A percentile compares a stretch with the other conserved stretches of the same genome.
phyloP scores from a whole-genome alignment of 2,888 invertebrate genomes.

The Pristionchus entomophagus region DNA sequence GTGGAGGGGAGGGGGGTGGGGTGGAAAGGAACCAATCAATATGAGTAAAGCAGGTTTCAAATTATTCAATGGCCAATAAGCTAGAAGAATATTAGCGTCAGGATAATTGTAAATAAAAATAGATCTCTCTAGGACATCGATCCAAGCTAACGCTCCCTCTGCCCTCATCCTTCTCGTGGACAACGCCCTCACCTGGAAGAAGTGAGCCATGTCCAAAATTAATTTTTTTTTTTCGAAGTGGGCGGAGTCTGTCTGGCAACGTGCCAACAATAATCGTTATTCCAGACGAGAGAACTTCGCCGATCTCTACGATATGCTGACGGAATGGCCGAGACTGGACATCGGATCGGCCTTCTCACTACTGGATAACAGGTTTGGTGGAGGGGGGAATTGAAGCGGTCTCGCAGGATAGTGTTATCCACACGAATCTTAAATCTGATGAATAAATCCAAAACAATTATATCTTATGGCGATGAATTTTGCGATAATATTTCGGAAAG shows the following conservation, averaged over 20 bases:
- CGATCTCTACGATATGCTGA: slow-evolving; percentile 42
- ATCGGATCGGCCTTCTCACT: slow-evolving; percentile 59
- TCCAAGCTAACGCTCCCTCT: neutral
- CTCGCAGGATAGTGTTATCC: neutral
- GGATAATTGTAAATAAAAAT: neutral
- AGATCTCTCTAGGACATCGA: neutral
- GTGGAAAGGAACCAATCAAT: neutral
- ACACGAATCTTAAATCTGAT: neutral
- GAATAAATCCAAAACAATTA: no score
- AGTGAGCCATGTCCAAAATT: neutral
- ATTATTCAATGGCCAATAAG: neutral
- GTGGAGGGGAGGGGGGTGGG: neutral
- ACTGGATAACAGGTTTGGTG: slow-evolving; percentile 47
- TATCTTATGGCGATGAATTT: no score
- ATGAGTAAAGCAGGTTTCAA: no score
- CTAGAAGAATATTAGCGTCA: neutral
- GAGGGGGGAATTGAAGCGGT: neutral
- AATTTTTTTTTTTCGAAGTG: neutral
- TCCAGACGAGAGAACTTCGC: slow-evolving; percentile 35
- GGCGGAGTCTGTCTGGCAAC: neutral
- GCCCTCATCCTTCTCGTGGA: slow-evolving; percentile 43
- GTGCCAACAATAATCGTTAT: neutral
- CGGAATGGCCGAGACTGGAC: slow-evolving; percentile 55
- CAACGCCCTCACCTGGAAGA: slow-evolving; percentile 42
- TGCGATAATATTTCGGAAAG: no score